Evolutionary conservation across 2,888 invertebrate species (phyloP), one percentile per base, ranked within the genome.

Genomic region (Stenurella melanura): DNA sequence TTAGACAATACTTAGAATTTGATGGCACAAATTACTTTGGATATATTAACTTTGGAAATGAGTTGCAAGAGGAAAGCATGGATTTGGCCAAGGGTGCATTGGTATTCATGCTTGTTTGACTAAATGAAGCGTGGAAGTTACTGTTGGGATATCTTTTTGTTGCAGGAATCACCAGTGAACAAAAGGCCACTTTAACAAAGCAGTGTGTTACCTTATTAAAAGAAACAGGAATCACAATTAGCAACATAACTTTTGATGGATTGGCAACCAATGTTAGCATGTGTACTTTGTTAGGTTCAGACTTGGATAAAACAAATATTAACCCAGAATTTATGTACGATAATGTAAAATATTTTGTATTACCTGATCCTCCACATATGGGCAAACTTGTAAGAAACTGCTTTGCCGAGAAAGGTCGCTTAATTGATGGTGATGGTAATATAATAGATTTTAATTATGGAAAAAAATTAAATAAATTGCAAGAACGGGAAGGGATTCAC

Each of bases 291-390:
- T 60, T 60, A 60, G 26, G 26, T 60, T 60, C 21, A 6, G 11
- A 15, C 11, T 60, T 60, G 19, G 17, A 60, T 21, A 60, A 60
- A 26, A 21, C 58, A 18, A 60, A 60, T 21, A 19, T 60, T 1
- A 60, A 60, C 2, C 21, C 26, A 60, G 58, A 21, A 5, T 21
- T 21, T 26, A 19, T 60, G 1, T 6, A 21, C 11, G 57, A 58
- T 26, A 60, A 60, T 19, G 26, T 11, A 21, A 19, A 19, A 15
- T 21, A 60, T 26, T 60, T 60, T 21, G 6, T 60, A 21, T 21
- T 60, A 60, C 58, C 58, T 19, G 58, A 60, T 60, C 58, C 58
- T 21, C 12, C 26, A 11, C 58, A 60, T 21, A 21, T 21, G 58
- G 6, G 15, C 6, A 26, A 60, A 21, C 26, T 21, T 21, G 15